Evolutionary conservation across 2,888 invertebrate species (phyloP), one percentile per base, ranked within the genome.

Genomic region (Drosophila quinaria): DNA sequence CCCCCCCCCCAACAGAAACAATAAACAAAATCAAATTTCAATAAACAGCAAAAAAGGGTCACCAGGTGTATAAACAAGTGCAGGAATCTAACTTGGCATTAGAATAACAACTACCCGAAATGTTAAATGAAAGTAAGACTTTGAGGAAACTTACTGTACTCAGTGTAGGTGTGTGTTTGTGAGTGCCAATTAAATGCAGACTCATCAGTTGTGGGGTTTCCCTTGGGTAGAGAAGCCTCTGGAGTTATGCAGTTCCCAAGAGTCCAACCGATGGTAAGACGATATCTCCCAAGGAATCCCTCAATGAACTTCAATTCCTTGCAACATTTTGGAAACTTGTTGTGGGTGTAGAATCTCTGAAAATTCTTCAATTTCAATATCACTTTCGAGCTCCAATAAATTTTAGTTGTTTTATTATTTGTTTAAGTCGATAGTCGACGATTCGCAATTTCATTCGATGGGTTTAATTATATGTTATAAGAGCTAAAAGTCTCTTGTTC

Each of bases 11-110:
- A 54, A 22, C 44, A 33, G 15, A 11, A 56, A 56, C 33, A 56
- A 56, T 56, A 80, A 84, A 84, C 79, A 82, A 81, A 86, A 86
- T 86, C 84, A 86, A 86, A 83, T 81, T 77, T 78, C 69, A 68
- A 78, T 80, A 69, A 87, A 76, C 81, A 87, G 73, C 81, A 66
- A 70, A 69, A 77, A 76, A 62, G 75, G 80, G 67, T 84, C 74
- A 81, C 56, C 84, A 80, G 86, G 86, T 86, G 88, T 71, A 78
- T 56, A 88, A 86, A 87, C 80, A 85, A 70, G 49, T 61, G 49
- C 39, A 51, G 10, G 22, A 25, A 8, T 17, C 6, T 3, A 52
- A 33, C 42, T 62, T 22, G 55, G 25, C 37, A 33, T 54, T 47
- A 51, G 46, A 50, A 60, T n/a, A 62, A 62, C 41, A 55, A 62